Base-by-base conservation (phyloP, 2,797 vertebrate species). In the Xyrichtys novacula region DNA sequence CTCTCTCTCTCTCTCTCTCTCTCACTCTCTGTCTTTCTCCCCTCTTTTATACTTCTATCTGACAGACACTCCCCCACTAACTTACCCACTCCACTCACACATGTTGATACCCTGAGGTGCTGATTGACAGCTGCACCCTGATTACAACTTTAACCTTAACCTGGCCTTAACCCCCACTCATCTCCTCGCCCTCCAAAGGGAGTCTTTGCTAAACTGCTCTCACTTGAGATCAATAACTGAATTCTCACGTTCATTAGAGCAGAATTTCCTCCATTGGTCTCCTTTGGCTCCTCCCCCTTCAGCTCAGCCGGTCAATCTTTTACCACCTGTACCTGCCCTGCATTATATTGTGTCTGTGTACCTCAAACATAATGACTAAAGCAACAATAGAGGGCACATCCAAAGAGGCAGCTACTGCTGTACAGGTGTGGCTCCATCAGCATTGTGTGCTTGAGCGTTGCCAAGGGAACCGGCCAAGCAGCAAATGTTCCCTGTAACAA, bases 391-490 rank as follows among this genome's bases (percentile, higher is more conserved):
- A 71, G 62, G 58, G 55, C 76, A 32, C 5, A 62, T 76, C 71
- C 71, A 52, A 14, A 44, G 75, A 79, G 71, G 62, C 60, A 12
- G 66, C 31, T 58, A 8, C 65, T 38, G 74, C 67, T 75, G 71
- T 61, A 71, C 90, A 76, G 87, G 87, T 85, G 85, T 83, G 79
- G 80, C 85, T 81, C 26, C 23, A 28, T 15, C 62, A 31, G 64
- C 83, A 44, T 80, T 70, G 83, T 81, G 85, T 47, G 90, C 79
- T 77, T 86, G 44, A 56, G 74, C 44, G 93, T 94, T 94, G 90
- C 92, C 89, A 91, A 77, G 93, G 91, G 85, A 94, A 94, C 91
- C 85, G 71, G 84, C 78, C 81, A 84, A 90, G 88, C 84, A 84
- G 75, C 85, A 82, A 88, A 85, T 81, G 85, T 85, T 81, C 79